These are phyloP conservation scores for Sinocyclocheilus anshuiensis DNA, from an alignment of 2,113 vertebrate species.

Conservation along the genomic window DNA sequence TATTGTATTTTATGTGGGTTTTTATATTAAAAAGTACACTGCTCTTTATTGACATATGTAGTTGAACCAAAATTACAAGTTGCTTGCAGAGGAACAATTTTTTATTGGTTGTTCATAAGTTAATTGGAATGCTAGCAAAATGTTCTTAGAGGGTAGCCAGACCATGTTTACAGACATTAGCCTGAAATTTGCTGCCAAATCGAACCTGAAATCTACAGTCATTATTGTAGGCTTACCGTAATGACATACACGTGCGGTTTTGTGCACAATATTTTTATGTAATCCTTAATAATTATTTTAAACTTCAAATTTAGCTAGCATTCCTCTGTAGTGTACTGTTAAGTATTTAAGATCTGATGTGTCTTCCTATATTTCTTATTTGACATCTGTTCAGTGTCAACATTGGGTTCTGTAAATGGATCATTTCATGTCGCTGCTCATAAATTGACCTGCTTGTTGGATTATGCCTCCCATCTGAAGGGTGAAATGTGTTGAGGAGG, in stretches of 20 bases:
- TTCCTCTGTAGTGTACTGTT: neutral
- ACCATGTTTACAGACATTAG: slow-evolving; percentile 1
- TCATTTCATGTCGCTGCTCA: neutral
- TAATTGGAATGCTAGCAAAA: too few relatives aligned
- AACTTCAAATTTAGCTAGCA: neutral
- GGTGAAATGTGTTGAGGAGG: neutral
- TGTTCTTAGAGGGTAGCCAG: neutral
- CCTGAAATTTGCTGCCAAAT: neutral
- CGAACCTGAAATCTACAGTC: neutral
- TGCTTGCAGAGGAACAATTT: neutral
- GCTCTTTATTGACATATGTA: neutral
- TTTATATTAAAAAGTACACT: neutral
- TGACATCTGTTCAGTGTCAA: neutral
- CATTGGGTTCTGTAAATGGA: neutral
- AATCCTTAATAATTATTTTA: neutral
- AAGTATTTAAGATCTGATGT: neutral
- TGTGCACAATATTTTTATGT: neutral
- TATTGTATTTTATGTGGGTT: neutral
- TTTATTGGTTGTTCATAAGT: neutral
- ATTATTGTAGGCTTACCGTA: neutral
- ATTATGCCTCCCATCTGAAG: neutral
- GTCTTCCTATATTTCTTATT: neutral
- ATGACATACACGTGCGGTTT: neutral
- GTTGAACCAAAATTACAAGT: neutral
- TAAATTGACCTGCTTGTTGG: slow-evolving; percentile 28